Conservation (phyloP, 2,113 vertebrate species). For the Chaetodon trifascialis region DNA sequence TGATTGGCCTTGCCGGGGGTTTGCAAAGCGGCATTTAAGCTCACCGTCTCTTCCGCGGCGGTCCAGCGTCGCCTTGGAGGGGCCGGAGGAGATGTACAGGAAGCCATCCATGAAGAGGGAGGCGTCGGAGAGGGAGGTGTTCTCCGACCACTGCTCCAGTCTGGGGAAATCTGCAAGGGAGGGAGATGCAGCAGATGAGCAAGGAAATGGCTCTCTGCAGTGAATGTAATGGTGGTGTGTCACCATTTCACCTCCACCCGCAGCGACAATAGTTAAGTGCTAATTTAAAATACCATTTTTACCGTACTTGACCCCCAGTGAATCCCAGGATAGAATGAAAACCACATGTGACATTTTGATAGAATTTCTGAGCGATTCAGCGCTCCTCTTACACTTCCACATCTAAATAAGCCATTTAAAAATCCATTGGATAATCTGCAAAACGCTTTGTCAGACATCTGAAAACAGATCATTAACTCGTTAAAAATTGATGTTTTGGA, state of each 20-base stretch:
- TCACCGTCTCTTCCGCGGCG: slow-evolving; percentile 92
- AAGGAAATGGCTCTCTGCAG: neutral
- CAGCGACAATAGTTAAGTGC: neutral
- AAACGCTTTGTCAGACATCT: too few relatives aligned
- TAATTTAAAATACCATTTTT: neutral
- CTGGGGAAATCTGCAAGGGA: slow-evolving; percentile 88
- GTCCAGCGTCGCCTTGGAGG: slow-evolving; percentile 84
- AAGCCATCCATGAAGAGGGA: slow-evolving; percentile 92
- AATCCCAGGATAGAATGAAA: neutral
- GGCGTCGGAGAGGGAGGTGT: slow-evolving; percentile 78
- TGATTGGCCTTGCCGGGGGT: slow-evolving; percentile 39
- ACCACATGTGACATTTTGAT: neutral
- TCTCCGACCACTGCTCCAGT: slow-evolving; percentile 85
- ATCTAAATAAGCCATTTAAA: neutral
- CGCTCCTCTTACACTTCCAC: neutral
- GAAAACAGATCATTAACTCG: too few relatives aligned
- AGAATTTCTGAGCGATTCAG: neutral
- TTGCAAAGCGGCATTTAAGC: slow-evolving; percentile 45
- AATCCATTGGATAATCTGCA: too few relatives aligned
- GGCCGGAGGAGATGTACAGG: slow-evolving; percentile 89
- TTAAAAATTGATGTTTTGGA: neutral
- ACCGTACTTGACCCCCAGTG: neutral
- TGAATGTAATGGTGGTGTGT: neutral
- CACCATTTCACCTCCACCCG: too few relatives aligned
- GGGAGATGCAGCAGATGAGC: slow-evolving; percentile 18